Evolutionary conservation across 1,140 invertebrate genomes (phyloP).

Genomic region (Ips nitidus): DNA sequence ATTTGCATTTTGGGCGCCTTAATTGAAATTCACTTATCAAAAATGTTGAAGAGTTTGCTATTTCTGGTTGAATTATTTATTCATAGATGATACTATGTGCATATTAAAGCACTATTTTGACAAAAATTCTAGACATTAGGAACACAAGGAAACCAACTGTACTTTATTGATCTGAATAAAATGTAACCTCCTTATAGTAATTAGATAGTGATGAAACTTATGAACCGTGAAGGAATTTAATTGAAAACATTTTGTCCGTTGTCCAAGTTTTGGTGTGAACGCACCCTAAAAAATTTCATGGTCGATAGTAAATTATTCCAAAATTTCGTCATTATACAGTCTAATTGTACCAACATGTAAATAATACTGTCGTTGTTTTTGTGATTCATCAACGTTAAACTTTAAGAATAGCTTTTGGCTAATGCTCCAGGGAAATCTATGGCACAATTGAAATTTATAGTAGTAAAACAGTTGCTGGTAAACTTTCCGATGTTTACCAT

Average conservation of each 20-base stretch:
- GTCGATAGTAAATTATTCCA: background rate
- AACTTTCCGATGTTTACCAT: no score
- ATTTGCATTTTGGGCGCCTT: background rate
- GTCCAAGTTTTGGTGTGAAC: background rate
- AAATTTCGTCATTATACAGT: background rate
- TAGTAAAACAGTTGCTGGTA: background rate
- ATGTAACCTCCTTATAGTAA: background rate
- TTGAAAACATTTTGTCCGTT: background rate
- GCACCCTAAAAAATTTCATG: background rate
- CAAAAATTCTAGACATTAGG: no score
- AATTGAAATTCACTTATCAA: conserved; percentile 1
- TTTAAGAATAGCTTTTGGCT: background rate
- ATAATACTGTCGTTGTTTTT: background rate
- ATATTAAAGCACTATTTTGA: no score
- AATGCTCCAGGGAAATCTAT: background rate
- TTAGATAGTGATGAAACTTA: background rate
- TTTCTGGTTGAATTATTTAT: no score
- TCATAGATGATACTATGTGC: no score
- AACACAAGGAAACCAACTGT: no score
- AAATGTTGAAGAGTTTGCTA: background rate
- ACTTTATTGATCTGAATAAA: no score
- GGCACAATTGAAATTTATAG: background rate
- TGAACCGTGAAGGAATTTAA: background rate
- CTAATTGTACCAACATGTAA: background rate
- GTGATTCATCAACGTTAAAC: background rate